A percentile compares a stretch with the other conserved stretches of the same genome.
phyloP scores from a whole-genome alignment of 2,113 vertebrate genomes.

The Jacana jacana region DNA sequence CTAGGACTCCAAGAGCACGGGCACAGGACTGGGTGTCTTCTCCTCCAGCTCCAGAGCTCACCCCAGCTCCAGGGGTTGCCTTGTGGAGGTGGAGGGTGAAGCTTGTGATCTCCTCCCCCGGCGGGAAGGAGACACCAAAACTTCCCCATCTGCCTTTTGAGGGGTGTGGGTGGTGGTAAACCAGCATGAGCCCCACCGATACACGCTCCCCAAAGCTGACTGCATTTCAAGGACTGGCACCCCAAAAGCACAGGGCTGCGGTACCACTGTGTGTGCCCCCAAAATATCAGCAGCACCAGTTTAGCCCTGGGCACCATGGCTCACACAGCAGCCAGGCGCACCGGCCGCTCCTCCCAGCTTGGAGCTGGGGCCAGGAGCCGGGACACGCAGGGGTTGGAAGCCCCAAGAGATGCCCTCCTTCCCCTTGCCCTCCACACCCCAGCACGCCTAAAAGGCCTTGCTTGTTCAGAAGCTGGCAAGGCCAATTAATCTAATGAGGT shows the following conservation, averaged over 20 bases:
- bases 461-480: slow-evolving; percentile 59
- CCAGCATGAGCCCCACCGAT: not conserved
- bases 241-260: rapidly evolving
- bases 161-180: not conserved
- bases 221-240: not conserved
- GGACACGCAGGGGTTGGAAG: not conserved
- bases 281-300: not conserved
- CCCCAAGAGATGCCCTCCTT: slow-evolving; percentile 30
- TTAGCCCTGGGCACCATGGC: not conserved
- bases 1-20: not conserved
- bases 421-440: not conserved
- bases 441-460: slow-evolving; percentile 45
- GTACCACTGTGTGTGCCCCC: not conserved
- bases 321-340: not conserved
- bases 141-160: not conserved
- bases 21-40: not conserved
- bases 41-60: no score
- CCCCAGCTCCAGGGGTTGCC: rapidly evolving
- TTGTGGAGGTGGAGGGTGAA: not conserved
- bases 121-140: not conserved
- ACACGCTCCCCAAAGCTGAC: no score
- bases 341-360: not conserved
- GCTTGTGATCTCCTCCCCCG: rapidly evolving
- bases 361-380: not conserved
- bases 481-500: slow-evolving; percentile 68